Evolutionary conservation across 2,888 invertebrate genomes (phyloP).

Genomic region (Drosophila kuntzei): DNA sequence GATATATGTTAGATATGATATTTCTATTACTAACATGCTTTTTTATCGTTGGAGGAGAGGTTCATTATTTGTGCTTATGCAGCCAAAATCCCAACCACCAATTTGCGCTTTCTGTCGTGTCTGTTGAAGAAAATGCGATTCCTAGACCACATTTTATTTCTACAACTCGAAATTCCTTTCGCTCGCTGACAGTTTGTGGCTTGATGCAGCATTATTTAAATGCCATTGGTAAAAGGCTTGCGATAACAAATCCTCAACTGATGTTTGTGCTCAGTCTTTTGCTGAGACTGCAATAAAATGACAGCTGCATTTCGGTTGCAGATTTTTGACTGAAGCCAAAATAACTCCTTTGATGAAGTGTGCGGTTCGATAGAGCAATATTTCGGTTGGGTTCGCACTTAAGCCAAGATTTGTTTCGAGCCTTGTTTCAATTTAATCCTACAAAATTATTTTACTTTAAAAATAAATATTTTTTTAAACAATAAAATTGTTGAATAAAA

Average conservation of each 20-base stretch:
- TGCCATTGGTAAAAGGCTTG: conserved; percentile 63
- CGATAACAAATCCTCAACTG: conserved; percentile 44
- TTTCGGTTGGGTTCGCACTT: no score
- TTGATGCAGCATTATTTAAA: conserved; percentile 68
- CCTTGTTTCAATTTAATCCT: no score
- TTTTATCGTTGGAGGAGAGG: conserved; percentile 7
- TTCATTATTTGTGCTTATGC: conserved; percentile 8
- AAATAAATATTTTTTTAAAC: no score
- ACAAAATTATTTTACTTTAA: no score
- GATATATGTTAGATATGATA: conserved; percentile 36
- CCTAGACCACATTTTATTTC: conserved; percentile 52
- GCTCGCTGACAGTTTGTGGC: conserved; percentile 66
- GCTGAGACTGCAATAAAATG: conserved; percentile 72
- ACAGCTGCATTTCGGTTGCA: background rate
- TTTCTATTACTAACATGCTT: conserved; percentile 30
- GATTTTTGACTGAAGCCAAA: no score
- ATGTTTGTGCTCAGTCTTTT: conserved; percentile 18
- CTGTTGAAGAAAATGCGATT: conserved; percentile 3
- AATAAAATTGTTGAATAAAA: no score
- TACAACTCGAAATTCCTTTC: conserved; percentile 39
- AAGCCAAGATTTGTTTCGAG: no score
- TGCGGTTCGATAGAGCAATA: no score
- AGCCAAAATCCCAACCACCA: conserved; percentile 49
- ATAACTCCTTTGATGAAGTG: no score
- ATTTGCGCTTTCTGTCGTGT: conserved; percentile 64